Percentiles rank a stretch among this genome's conserved stretches.
These are phyloP conservation scores for Tipula lateralis DNA, from an alignment of 2,888 invertebrate species.

Conservation along the genomic window DNA sequence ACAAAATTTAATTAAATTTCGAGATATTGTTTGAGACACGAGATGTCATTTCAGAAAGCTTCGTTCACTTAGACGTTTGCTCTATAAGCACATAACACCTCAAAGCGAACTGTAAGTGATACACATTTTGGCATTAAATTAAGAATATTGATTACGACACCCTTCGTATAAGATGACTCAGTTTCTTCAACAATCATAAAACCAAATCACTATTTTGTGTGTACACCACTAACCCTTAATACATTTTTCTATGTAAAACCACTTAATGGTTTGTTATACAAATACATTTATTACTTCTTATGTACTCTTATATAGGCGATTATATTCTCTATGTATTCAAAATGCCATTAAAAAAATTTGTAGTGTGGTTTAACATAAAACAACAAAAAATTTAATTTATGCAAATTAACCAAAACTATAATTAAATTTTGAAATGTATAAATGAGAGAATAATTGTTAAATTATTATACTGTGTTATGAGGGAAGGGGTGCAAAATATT, in stretches of 20 bases:
- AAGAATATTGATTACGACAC: no score
- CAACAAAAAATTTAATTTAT: background rate
- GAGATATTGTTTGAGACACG: no score
- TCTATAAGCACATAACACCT: no score
- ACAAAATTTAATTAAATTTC: no score
- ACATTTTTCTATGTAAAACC: background rate
- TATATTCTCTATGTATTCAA: background rate
- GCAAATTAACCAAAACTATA: background rate
- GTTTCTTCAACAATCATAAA: background rate
- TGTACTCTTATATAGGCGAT: background rate
- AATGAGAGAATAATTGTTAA: background rate
- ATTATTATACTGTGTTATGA: background rate
- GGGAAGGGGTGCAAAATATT: background rate
- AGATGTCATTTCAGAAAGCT: no score
- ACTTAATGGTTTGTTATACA: background rate
- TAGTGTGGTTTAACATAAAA: slow-evolving; percentile 7
- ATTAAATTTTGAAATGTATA: background rate
- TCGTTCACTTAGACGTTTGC: no score
- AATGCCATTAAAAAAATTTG: background rate
- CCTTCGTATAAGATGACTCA: background rate
- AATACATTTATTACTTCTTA: background rate
- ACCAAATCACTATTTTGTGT: background rate
- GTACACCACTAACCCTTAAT: background rate
- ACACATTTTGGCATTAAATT: no score
- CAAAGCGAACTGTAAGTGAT: no score